These are phyloP conservation scores for Hirtodrosophila confusa DNA, from an alignment of 2,888 invertebrate genomes.

Conservation along the genomic window DNA sequence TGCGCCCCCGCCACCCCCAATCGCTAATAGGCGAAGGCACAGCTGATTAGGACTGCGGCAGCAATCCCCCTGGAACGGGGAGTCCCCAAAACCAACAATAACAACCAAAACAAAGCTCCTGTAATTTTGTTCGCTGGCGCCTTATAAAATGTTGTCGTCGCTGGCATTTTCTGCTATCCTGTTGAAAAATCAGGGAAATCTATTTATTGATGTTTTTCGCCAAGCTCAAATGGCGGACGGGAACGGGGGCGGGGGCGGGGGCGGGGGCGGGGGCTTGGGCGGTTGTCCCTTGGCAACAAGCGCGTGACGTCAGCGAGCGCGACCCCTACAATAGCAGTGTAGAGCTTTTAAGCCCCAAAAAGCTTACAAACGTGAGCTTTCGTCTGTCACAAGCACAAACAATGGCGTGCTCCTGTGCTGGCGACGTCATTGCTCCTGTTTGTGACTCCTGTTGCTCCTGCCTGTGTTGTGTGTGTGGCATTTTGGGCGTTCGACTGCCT, in stretches of 20 bases:
- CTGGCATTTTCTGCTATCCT: conserved; percentile 72
- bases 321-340: too few relatives aligned
- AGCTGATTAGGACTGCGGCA: conserved; percentile 27
- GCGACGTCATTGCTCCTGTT: conserved; percentile 72
- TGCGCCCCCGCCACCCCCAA: too few relatives aligned
- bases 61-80: background rate
- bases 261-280: background rate
- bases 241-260: conserved; percentile 1
- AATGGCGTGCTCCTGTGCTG: conserved; percentile 16
- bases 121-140: background rate
- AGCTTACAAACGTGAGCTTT: conserved; percentile 40
- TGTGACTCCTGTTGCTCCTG: conserved; percentile 63
- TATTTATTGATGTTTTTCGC: conserved; percentile 83
- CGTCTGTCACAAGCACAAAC: background rate
- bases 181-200: conserved; percentile 83
- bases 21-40: background rate
- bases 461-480: background rate
- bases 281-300: conserved; percentile 22
- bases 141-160: conserved; percentile 32
- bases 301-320: conserved; percentile 46
- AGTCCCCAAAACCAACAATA: background rate
- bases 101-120: conserved; percentile 16
- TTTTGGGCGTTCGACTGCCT: background rate
- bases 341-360: conserved; percentile 8
- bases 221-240: conserved; percentile 23